Conservation (phyloP, 2,113 vertebrate genomes). For the Ia io region DNA sequence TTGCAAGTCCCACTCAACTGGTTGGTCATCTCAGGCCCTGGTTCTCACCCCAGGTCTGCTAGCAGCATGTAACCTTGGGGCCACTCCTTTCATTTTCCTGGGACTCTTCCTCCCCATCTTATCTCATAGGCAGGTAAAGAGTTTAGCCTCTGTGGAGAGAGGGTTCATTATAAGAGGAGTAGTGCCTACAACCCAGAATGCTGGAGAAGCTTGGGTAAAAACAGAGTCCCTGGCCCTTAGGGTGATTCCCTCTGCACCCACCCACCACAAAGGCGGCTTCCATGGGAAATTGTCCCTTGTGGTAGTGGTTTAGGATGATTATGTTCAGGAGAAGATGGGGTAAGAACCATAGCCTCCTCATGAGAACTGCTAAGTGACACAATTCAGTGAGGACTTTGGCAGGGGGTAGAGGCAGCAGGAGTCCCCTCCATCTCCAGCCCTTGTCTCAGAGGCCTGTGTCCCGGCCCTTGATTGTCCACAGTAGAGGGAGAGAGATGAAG, state of each 20-base stretch:
- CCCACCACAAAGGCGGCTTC: neutral
- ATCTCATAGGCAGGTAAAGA: neutral
- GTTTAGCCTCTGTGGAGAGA: neutral
- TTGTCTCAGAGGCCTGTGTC: constrained; percentile 1
- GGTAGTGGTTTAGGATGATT: neutral
- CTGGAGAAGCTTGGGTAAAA: neutral
- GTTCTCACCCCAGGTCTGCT: neutral
- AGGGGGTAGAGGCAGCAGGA: neutral
- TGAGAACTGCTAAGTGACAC: neutral
- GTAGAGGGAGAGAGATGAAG: neutral
- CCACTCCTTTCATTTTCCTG: neutral
- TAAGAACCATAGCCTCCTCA: neutral
- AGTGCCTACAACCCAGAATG: neutral
- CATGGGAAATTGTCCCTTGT: neutral
- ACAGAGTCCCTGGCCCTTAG: neutral
- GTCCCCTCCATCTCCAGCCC: neutral
- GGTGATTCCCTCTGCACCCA: neutral
- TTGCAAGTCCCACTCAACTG: neutral
- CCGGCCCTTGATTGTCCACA: neutral
- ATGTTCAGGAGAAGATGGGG: neutral
- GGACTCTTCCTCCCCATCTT: neutral
- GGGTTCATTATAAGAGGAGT: neutral
- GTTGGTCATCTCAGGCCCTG: neutral
- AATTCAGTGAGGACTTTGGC: neutral
- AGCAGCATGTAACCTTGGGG: neutral